Conservation (phyloP, 2,113 vertebrate species). For the Haplochromis vanheusdeni region DNA sequence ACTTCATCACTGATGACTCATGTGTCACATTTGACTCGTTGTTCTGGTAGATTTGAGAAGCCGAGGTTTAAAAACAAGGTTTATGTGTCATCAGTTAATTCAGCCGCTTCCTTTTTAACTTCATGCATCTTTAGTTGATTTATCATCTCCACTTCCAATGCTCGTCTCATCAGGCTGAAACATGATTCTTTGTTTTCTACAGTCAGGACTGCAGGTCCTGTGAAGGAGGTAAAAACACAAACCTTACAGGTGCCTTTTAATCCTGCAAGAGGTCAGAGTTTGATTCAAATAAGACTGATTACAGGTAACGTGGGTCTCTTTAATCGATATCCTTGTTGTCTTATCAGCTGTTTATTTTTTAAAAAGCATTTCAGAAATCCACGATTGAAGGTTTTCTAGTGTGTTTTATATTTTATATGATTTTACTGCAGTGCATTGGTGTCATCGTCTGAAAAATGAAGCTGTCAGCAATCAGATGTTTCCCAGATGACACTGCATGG, state of each 20-base stretch:
- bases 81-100: neutral
- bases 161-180: neutral
- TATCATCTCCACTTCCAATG: neutral
- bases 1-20: neutral
- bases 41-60: neutral
- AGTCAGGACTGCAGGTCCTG: neutral
- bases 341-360: neutral
- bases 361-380: accelerated
- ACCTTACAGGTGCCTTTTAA: neutral
- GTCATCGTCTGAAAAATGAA: neutral
- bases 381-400: accelerated
- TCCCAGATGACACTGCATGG: neutral
- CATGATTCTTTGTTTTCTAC: neutral
- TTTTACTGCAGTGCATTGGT: neutral
- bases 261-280: neutral
- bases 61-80: accelerated
- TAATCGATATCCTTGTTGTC: neutral
- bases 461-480: neutral
- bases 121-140: neutral
- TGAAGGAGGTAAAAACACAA: neutral
- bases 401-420: neutral
- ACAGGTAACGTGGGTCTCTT: neutral
- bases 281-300: neutral
- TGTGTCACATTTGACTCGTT: neutral
- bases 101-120: neutral